Conservation (phyloP, 1,140 invertebrate species). For the Cherax destructor region DNA sequence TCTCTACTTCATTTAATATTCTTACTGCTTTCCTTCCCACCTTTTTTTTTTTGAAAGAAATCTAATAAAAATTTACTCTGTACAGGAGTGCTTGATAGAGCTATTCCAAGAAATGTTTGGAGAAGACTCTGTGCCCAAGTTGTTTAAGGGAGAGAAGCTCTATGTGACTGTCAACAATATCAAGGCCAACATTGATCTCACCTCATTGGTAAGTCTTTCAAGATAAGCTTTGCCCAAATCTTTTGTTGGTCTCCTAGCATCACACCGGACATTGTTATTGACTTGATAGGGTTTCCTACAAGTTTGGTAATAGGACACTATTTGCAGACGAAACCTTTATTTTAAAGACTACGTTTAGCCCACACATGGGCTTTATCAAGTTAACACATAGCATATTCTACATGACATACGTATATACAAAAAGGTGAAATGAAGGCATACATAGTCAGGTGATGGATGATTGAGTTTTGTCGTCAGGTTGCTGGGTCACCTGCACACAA, state of each 20-base stretch:
- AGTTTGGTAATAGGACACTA: background rate
- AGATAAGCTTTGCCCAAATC: background rate
- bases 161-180: conserved; percentile 90
- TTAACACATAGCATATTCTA: no score
- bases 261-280: background rate
- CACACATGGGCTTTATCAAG: no score
- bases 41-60: no score
- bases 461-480: no score
- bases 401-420: no score
- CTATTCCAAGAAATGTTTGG: conserved; percentile 92
- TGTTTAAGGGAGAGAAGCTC: conserved; percentile 93
- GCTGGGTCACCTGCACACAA: no score
- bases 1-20: no score
- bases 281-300: background rate
- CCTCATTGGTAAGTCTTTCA: conserved; percentile 81
- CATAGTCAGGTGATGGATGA: no score
- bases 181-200: conserved; percentile 89
- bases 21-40: no score
- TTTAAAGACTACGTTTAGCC: background rate
- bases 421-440: no score
- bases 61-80: conserved; percentile 51
- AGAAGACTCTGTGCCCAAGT: conserved; percentile 93
- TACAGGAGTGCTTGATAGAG: conserved; percentile 88
- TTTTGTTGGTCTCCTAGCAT: background rate
- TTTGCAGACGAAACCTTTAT: no score